Evolutionary conservation across 1,140 invertebrate genomes (phyloP), one percentile per base, ranked within the genome.

Genomic region (Macrobrachium nipponense): DNA sequence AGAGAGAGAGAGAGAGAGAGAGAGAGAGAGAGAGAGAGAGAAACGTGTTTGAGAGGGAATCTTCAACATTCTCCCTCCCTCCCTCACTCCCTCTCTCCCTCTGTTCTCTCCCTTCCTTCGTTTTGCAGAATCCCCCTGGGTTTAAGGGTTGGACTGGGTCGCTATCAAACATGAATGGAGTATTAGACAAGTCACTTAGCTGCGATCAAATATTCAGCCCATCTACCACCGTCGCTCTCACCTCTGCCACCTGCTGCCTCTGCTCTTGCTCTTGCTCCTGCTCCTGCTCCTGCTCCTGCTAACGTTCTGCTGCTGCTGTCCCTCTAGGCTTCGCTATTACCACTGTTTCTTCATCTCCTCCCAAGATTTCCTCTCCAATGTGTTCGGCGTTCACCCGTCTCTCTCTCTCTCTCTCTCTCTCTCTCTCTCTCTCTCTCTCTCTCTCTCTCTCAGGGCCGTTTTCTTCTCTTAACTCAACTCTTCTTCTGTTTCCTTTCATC

Each of bases 121-220:
- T 18, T 3, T 77, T 59, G 27, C 75, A 20, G 20, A 18, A 43
- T 61, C 62, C 61, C 64, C 61, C 78, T 44, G 61, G 18, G 61
- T 12, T 68, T 36, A 5, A 36, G 43, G 44, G n/a, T 58, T 15
- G 43, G 70, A 59, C 15, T 12, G 70, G 70, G 27, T 62, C 23
- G 81, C 70, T 36, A 82, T 82, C 81, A 82, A 82, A 75, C 70
- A 82, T 82, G 81, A 76, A 82, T 82, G 81, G 18, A 75, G 81
- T 82, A 82, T 82, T 82, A 82, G 81, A 75, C 59, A 61, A 75
- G 81, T 82, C 81, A 82, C 81, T 82, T 82, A 82, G 59, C 20
- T 23, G n/a, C 7, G 81, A 82, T 82, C 81, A 82, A 82, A 82
- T 82, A 82, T 82, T 82, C 81, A 82, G 43, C 17, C 58, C 36